Conservation (phyloP, 92 coral and sea anemone genomes). For the Chrysogorgia sp. region DNA sequence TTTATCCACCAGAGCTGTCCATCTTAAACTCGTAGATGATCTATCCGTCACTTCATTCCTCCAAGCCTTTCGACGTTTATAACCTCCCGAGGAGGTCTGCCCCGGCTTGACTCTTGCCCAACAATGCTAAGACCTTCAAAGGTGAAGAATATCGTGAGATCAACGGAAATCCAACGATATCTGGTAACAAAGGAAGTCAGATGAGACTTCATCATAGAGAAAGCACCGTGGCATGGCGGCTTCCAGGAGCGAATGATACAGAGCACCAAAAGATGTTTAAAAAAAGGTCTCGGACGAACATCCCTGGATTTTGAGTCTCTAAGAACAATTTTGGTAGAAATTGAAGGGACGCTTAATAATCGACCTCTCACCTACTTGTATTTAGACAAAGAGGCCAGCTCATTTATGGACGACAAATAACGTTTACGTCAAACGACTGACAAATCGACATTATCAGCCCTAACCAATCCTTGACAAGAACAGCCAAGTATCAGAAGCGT, state of each 20-base stretch:
- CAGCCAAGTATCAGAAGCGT: constrained; percentile 20
- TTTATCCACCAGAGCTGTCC: constrained; percentile 1
- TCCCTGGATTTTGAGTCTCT: constrained; percentile 6
- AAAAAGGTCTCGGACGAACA: neutral
- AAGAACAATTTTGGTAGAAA: constrained; percentile 15
- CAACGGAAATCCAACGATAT: neutral
- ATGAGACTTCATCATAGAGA: too few relatives aligned
- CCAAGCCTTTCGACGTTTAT: too few relatives aligned
- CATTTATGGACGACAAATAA: neutral
- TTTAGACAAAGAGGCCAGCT: neutral
- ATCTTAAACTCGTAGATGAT: constrained; percentile 4
- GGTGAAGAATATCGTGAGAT: neutral
- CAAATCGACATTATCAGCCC: constrained; percentile 6
- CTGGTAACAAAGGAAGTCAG: constrained; percentile 1
- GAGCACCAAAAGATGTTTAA: constrained; percentile 5
- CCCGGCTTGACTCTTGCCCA: neutral
- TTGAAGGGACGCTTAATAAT: constrained; percentile 4
- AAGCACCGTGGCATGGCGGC: too few relatives aligned
- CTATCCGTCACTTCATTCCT: too few relatives aligned
- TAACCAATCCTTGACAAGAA: constrained; percentile 5
- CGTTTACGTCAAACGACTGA: neutral
- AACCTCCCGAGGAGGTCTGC: too few relatives aligned
- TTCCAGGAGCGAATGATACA: too few relatives aligned
- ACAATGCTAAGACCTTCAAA: constrained; percentile 29
- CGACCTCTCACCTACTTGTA: constrained; percentile 11